A percentile compares a stretch with the other conserved stretches of the same genome.
Conservation (phyloP, 1,140 invertebrate species). For the Sycophaga agraensis region DNA sequence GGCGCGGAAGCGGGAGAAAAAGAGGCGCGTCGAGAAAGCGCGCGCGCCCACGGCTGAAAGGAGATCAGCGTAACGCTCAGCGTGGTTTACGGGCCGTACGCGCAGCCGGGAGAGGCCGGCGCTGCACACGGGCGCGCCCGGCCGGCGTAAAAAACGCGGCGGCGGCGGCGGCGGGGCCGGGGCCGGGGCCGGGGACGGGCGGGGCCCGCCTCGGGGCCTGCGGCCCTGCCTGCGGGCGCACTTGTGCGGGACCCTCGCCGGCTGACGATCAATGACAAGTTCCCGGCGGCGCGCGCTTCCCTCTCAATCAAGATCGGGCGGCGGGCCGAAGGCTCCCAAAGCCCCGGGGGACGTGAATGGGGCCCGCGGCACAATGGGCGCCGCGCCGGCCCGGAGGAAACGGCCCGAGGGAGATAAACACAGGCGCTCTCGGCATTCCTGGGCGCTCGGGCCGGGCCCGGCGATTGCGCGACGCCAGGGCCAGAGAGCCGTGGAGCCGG, state of each 20-base stretch:
- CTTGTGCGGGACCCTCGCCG: conserved; percentile 59
- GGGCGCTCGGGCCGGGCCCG: not conserved
- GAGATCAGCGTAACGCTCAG: not conserved
- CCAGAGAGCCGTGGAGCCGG: conserved; percentile 4
- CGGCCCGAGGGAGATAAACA: not conserved
- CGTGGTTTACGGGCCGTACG: not conserved
- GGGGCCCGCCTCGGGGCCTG: not conserved
- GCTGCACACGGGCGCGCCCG: no score
- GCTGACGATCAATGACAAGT: conserved; percentile 59
- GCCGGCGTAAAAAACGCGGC: not conserved
- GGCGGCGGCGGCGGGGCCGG: not conserved
- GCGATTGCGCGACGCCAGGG: conserved; percentile 24
- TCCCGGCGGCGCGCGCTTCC: conserved; percentile 33
- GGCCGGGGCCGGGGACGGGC: conserved; percentile 6
- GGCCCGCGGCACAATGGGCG: no score
- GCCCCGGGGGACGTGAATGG: no score
- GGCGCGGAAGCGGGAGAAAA: not conserved
- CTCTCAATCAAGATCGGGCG: conserved; percentile 44
- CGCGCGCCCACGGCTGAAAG: not conserved
- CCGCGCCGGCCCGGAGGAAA: no score
- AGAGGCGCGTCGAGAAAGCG: not conserved
- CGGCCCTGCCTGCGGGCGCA: conserved; percentile 36
- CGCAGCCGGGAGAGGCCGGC: no score
- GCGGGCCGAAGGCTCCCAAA: no score
- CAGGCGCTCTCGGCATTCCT: not conserved